Percentiles rank a stretch among this genome's conserved stretches.
Evolutionary conservation across 2,797 vertebrate genomes (phyloP).

Genomic region (Ispidina lecontei): DNA sequence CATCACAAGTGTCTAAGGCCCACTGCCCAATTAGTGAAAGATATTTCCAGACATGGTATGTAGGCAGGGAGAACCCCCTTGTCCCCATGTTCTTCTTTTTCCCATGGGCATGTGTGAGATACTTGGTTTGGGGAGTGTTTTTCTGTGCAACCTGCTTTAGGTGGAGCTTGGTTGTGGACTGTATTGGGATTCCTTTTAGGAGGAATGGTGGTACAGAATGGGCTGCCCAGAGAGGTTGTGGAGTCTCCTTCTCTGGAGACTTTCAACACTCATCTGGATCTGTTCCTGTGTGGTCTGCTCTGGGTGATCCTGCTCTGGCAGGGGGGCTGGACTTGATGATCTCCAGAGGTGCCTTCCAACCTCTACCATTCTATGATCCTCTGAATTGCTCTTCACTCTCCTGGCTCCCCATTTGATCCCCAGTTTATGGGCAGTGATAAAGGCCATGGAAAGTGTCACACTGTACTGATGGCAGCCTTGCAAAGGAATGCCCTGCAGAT

Average conservation of each 20-base stretch:
- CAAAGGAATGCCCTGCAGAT: neutral
- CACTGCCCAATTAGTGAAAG: neutral
- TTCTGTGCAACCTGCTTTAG: neutral
- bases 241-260: too few species aligned
- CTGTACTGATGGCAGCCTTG: neutral
- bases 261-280: too few species aligned
- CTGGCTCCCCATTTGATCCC: neutral
- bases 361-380: too few species aligned
- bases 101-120: neutral
- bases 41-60: neutral
- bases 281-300: too few species aligned
- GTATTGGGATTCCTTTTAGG: neutral
- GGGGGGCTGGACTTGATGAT: too few species aligned
- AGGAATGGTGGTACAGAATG: neutral
- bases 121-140: too few species aligned
- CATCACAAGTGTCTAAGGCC: neutral
- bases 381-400: neutral
- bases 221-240: too few species aligned
- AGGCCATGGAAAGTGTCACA: neutral
- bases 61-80: neutral
- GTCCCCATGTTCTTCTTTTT: neutral
- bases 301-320: too few species aligned
- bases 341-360: too few species aligned
- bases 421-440: neutral
- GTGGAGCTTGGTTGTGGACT: neutral